These are phyloP conservation scores for Rhombomys opimus DNA, from an alignment of 2,113 vertebrate genomes.

Conservation along the genomic window DNA sequence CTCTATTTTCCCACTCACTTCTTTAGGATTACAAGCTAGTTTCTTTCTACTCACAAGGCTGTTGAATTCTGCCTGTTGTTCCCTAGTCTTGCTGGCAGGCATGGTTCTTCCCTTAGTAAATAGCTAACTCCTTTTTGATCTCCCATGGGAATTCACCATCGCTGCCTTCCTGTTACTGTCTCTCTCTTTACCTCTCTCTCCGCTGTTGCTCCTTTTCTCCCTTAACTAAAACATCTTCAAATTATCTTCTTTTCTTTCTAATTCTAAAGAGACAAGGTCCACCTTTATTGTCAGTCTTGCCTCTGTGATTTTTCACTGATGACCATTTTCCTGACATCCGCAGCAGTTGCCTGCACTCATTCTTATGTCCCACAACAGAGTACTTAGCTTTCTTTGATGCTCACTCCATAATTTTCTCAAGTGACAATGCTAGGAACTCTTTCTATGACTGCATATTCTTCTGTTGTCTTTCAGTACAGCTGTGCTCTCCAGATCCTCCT, in stretches of 20 bases:
- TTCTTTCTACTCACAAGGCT: neutral
- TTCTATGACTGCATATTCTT: neutral
- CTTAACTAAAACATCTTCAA: neutral
- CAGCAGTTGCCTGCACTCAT: neutral
- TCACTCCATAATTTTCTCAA: neutral
- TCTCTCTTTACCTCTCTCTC: neutral
- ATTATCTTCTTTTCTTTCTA: neutral
- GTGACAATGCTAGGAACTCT: accelerated
- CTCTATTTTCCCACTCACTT: no score
- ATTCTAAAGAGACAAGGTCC: neutral
- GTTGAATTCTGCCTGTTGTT: neutral
- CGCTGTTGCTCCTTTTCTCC: neutral
- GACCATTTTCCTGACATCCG: neutral
- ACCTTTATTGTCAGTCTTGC: neutral
- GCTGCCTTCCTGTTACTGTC: neutral
- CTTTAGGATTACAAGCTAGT: neutral
- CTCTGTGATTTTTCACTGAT: neutral
- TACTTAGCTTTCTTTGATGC: neutral
- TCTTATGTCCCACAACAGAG: neutral
- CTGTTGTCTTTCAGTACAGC: neutral
- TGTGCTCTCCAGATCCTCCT: neutral
- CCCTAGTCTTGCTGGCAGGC: neutral
- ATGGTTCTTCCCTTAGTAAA: neutral
- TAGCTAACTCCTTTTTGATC: no score
- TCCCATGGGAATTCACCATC: neutral